Evolutionary conservation across 30 jellyfish, hydroid and myxozoan genomes (phyloP), one percentile per base, ranked within the genome.

Genomic region (Aurelia aurita complex sp. Pacific): DNA sequence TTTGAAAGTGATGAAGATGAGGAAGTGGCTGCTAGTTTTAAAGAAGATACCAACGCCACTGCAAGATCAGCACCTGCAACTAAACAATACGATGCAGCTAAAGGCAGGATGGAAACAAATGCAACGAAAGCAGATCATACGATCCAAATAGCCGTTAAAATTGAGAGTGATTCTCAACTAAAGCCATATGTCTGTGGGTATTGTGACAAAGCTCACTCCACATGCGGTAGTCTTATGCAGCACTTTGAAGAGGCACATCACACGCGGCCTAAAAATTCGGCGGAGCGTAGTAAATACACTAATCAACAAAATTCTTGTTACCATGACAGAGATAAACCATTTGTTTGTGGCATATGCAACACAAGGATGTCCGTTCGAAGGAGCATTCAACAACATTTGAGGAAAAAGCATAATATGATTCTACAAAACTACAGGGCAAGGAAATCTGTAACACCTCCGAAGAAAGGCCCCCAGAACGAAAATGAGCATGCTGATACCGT

Each of bases 301-400:
- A 46, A 9, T 46, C 57, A 46, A 46, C 13, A 46, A 46, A 1
- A 9, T 46, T 46, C 57, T 46, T 46, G 2, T 13, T 46, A 46
- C 57, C 57, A 46, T 9, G 57, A 46, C 2, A 46, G 57, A 1
- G 57, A 46, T 13, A 46, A 46, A 46, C 70, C 70, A 15, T 61
- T 17, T 61, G 70, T 61, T 61, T 61, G 70, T 23, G 36, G 70
- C 36, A 61, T 61, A 17, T 61, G 70, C 70, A 61, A 61, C 14
- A 15, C 32, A 61, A 61, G 70, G 13, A 61, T 61, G 70, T n/a
- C 36, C 32, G 32, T 17, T 23, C 12, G 10, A 4, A n/a, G 13
- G 10, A 61, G 70, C 36, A 17, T 61, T 17, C 36, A n/a, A 11
- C 32, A 23, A 23, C 70, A 61, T 61, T 0, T 61, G 70, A 61